Conservation (phyloP, 2,113 vertebrate genomes). For the Symphodus melops region DNA sequence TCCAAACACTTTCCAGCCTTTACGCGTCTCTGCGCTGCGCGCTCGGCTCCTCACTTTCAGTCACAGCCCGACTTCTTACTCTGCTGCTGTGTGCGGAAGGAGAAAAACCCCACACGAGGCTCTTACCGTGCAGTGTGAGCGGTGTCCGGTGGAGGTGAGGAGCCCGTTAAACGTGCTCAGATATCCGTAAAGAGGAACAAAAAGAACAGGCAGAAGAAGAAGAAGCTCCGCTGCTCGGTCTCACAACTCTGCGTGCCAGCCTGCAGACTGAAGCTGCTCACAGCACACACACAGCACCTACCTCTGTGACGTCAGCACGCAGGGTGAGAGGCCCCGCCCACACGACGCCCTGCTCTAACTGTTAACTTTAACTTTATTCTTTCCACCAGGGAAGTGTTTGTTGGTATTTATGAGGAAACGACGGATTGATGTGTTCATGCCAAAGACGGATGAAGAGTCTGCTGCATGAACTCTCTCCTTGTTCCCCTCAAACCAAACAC, state of each 20-base stretch:
- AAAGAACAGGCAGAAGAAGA: too few species aligned
- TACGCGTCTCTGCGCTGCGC: not conserved
- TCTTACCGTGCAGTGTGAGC: constrained; percentile 51
- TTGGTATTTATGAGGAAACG: not conserved
- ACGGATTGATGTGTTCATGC: not conserved
- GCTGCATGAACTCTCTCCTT: not conserved
- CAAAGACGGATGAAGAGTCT: not conserved
- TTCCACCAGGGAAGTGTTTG: not conserved
- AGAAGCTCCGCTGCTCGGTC: not conserved
- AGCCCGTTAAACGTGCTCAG: not conserved
- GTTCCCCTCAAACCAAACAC: not conserved
- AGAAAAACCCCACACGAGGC: not conserved
- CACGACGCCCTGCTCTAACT: constrained; percentile 1
- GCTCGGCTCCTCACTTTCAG: constrained; percentile 45
- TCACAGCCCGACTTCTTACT: constrained; percentile 46
- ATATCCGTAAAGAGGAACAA: constrained; percentile 62
- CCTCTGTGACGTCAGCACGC: constrained; percentile 67
- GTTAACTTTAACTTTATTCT: not conserved
- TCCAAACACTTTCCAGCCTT: constrained; percentile 8
- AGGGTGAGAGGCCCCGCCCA: constrained; percentile 65
- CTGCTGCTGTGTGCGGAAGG: not conserved
- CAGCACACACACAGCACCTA: constrained; percentile 70
- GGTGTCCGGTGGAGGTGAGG: constrained; percentile 3
- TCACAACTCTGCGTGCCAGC: constrained; percentile 62
- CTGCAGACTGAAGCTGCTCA: constrained; percentile 67